phyloP scores from a whole-genome alignment of 1,140 invertebrate genomes.

The Goniozus legneri region DNA sequence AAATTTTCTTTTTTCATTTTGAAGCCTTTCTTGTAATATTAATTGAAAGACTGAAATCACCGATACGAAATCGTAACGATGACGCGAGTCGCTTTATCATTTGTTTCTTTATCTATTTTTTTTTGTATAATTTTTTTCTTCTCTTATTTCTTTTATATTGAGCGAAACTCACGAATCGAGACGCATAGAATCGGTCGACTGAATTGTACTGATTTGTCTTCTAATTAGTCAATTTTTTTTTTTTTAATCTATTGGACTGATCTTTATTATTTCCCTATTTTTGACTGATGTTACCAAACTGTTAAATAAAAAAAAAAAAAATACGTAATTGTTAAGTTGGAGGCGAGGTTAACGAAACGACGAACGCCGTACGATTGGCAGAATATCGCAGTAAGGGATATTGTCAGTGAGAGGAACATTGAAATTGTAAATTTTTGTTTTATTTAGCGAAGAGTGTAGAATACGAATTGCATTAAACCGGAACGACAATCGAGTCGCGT shows the following conservation, averaged over 20 bases:
- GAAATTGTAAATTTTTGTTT: constrained; percentile 19
- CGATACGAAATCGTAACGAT: too few species aligned
- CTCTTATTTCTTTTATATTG: neutral
- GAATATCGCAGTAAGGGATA: constrained; percentile 34
- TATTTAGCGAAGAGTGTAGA: too few species aligned
- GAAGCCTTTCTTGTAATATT: too few species aligned
- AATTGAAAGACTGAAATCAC: too few species aligned
- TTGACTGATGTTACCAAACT: constrained; percentile 57
- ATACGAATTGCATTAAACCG: too few species aligned
- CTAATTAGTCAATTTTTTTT: constrained; percentile 11
- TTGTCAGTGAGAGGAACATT: constrained; percentile 25
- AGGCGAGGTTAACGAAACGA: constrained; percentile 19
- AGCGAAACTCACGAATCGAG: too few species aligned
- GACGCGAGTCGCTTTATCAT: constrained; percentile 23
- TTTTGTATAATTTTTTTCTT: constrained; percentile 9
- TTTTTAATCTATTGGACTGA: constrained; percentile 50
- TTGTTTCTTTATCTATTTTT: constrained; percentile 8
- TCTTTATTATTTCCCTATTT: constrained; percentile 44
- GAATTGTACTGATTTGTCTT: constrained; percentile 50
- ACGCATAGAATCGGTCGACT: too few species aligned
- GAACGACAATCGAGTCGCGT: too few species aligned
- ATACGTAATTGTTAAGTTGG: constrained; percentile 53
- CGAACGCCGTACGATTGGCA: constrained; percentile 29
- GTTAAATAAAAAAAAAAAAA: constrained; percentile 50
- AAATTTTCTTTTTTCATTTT: too few species aligned